phyloP scores from a whole-genome alignment of 2,797 vertebrate species.

The Cephalopachus bancanus region DNA sequence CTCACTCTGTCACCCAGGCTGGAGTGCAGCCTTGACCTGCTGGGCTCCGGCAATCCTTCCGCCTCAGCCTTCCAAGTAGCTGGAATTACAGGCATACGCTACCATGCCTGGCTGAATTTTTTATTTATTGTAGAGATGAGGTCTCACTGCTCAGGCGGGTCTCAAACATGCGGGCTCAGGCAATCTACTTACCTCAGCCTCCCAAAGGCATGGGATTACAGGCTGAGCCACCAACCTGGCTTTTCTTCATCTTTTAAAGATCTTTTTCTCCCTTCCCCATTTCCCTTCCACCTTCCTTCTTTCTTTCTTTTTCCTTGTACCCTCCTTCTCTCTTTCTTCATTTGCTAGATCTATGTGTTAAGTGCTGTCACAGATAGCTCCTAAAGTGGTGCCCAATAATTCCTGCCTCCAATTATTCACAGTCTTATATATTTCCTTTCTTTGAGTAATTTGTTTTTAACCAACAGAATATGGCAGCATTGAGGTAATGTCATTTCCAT shows the following conservation, averaged over 20 bases:
- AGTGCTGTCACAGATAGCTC: neutral
- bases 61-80: no score
- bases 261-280: neutral
- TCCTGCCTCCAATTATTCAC: neutral
- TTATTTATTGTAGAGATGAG: no score
- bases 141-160: no score
- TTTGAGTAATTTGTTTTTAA: neutral
- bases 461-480: neutral
- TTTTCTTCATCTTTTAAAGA: neutral
- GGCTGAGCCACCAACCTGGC: neutral
- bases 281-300: neutral
- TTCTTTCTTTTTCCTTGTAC: neutral
- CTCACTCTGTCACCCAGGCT: no score
- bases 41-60: no score
- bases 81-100: no score
- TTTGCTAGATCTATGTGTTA: neutral
- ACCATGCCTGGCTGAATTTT: no score
- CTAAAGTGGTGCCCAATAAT: neutral
- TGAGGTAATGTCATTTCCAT: neutral
- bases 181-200: no score
- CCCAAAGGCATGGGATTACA: no score
- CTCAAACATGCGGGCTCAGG: no score
- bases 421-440: neutral
- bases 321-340: neutral
- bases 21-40: no score